These are phyloP conservation scores for Naso thynnoides DNA, from an alignment of 2,797 vertebrate genomes.

Conservation along the genomic window DNA sequence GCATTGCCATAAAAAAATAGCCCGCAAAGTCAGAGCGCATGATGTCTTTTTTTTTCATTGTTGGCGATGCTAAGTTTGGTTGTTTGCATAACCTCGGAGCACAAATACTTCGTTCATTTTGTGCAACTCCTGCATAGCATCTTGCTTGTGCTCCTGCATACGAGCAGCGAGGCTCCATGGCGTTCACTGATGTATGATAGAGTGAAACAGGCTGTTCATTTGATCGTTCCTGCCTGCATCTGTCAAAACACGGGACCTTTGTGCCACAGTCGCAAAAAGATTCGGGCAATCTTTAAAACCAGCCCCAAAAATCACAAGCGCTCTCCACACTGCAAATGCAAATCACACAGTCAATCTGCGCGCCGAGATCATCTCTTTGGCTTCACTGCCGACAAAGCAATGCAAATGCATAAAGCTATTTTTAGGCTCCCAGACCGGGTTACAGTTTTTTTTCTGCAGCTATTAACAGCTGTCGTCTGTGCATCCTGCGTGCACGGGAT, in stretches of 20 bases:
- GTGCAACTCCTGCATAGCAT: constrained; percentile 53
- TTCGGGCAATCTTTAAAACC: constrained; percentile 35
- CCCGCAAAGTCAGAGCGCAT: constrained; percentile 12
- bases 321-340: constrained; percentile 47
- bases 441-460: constrained; percentile 48
- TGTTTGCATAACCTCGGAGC: constrained; percentile 42
- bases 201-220: constrained; percentile 37
- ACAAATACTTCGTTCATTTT: constrained; percentile 31
- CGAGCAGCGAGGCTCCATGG: constrained; percentile 45
- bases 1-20: constrained; percentile 9
- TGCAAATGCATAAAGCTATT: constrained; percentile 72
- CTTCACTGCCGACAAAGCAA: constrained; percentile 63
- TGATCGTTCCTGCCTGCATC: constrained; percentile 48
- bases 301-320: constrained; percentile 26
- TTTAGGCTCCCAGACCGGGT: constrained; percentile 61
- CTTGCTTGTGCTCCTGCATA: constrained; percentile 42
- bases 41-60: neutral
- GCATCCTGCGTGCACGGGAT: constrained; percentile 74
- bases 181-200: constrained; percentile 54
- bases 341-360: constrained; percentile 57
- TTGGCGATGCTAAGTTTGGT: constrained; percentile 34
- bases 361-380: constrained; percentile 53
- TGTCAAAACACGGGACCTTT: constrained; percentile 62
- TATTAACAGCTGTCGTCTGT: constrained; percentile 83
- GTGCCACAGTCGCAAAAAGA: constrained; percentile 46